Base-by-base conservation (phyloP, 2,888 invertebrate genomes). In the Cantharis lateralis region DNA sequence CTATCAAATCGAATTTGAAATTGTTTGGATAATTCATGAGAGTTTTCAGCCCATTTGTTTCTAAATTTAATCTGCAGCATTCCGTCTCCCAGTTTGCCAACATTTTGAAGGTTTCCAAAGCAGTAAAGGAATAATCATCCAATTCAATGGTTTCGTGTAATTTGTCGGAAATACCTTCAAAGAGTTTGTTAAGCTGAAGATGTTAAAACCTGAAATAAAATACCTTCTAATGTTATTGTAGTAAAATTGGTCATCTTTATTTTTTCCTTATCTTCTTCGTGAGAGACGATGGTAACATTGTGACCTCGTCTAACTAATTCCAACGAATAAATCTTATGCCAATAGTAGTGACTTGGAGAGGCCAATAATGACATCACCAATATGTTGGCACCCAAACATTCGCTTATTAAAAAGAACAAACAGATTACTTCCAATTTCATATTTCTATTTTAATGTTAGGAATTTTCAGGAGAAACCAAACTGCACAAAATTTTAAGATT, bases 1-100 rank as follows among this genome's bases (percentile, higher is more conserved):
- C 70, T 24, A 83, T 82, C 69, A 83, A 69, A 74, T 82, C 82
- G 69, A 83, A 82, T 32, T 80, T 81, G 69, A 68, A 80, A 70
- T 80, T 20, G 2, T 66, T 4, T 7, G 64, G 64, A 66, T 66
- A 66, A 16, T 66, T 20, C 16, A 66, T 20, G 5, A 66, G 24
- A 13, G 64, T 66, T 7, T 66, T 66, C 3, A 66, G n/a, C 2
- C 64, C 64, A n/a, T 66, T 20, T n/a, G 64, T 20, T 66, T 66
- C 9, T 10, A 81, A 62, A 70, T 81, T 79, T 18, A 74, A 61
- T 26, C 64, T 66, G 72, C 82, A 82, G 48, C 75, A 9, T 7
- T 10, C 15, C 9, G 11, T 3, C 10, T 32, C 28, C 20, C 63
- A 76, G 18, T 74, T 62, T 10, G 15, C 28, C 48, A 71, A 16